Evolutionary conservation across 2,888 invertebrate species (phyloP), one percentile per base, ranked within the genome.

Genomic region (Agonopterix subpropinquella): DNA sequence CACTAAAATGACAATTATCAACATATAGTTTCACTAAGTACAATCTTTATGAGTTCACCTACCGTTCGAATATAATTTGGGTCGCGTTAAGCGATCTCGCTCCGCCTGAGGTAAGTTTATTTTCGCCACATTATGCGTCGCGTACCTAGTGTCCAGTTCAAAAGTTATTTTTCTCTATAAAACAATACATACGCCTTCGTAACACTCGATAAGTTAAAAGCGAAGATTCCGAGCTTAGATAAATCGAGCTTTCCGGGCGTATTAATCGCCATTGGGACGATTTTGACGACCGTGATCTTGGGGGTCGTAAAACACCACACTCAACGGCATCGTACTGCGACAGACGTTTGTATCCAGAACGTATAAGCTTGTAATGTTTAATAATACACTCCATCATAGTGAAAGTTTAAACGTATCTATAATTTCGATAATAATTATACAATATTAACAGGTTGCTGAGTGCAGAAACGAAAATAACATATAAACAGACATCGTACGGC

Each of bases 121-220:
- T n/a, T 39, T 39, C 39, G n/a, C 39, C 10, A 11, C 11, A 10
- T 10, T 39, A n/a, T 3, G 11, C 11, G n/a, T 48, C 10, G 48
- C 28, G 44, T 41, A 48, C 43, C 7, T 43, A 37, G 45, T 46
- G 45, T 41, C 36, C 41, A 11, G 41, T 42, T 39, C 45, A 42
- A 47, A 47, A 47, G 42, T 47, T 41, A 47, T 47, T 42, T 47
- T 42, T 47, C 47, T 47, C 47, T 42, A 47, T 42, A 47, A 42
- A 47, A 47, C 13, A 8, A 9, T 10, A 45, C 15, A 10, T 11
- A 11, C 11, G 39, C 39, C 39, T n/a, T 11, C n/a, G 39, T 39
- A n/a, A 39, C 11, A 11, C 39, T 39, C 39, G 39, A 10, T 39
- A 10, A 10, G 10, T 39, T 39, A 39, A 39, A 39, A n/a, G 39